Percentiles rank a stretch among this genome's conserved stretches.
Conservation (phyloP, 1,140 invertebrate species). For the Mizuhopecten yessoensis region DNA sequence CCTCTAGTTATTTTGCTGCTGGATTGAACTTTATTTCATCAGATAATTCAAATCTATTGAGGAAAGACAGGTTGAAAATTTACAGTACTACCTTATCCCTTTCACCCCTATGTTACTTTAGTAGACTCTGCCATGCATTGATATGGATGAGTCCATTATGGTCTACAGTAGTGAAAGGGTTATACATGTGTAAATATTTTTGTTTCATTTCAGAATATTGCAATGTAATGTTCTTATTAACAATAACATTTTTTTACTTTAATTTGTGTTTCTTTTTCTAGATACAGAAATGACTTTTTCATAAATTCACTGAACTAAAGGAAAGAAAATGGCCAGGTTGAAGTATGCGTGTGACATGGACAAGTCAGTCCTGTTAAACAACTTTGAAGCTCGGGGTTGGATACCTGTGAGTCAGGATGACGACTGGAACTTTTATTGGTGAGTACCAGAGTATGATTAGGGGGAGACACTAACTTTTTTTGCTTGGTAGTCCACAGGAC, state of each 20-base stretch:
- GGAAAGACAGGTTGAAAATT: too few species aligned
- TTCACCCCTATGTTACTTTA: too few species aligned
- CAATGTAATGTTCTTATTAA: not conserved
- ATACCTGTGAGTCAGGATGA: constrained; percentile 94
- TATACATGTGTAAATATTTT: too few species aligned
- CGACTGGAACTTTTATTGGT: constrained; percentile 99
- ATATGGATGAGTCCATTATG: too few species aligned
- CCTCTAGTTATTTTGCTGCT: too few species aligned
- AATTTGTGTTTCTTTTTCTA: not conserved
- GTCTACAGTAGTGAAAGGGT: too few species aligned
- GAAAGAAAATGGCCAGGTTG: constrained; percentile 72
- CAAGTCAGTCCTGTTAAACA: constrained; percentile 96
- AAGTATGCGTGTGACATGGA: constrained; percentile 95
- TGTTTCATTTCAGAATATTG: not conserved
- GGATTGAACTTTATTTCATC: too few species aligned
- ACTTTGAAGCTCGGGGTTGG: constrained; percentile 97
- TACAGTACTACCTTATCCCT: too few species aligned
- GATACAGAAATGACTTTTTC: not conserved
- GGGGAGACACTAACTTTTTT: too few species aligned
- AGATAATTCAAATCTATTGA: too few species aligned
- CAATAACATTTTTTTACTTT: not conserved
- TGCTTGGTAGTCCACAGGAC: too few species aligned
- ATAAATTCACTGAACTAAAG: not conserved
- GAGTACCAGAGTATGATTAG: constrained; percentile 67
- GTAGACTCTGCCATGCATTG: too few species aligned